These are phyloP conservation scores for Monarcha castaneiventris DNA, from an alignment of 2,113 vertebrate genomes.

Conservation along the genomic window DNA sequence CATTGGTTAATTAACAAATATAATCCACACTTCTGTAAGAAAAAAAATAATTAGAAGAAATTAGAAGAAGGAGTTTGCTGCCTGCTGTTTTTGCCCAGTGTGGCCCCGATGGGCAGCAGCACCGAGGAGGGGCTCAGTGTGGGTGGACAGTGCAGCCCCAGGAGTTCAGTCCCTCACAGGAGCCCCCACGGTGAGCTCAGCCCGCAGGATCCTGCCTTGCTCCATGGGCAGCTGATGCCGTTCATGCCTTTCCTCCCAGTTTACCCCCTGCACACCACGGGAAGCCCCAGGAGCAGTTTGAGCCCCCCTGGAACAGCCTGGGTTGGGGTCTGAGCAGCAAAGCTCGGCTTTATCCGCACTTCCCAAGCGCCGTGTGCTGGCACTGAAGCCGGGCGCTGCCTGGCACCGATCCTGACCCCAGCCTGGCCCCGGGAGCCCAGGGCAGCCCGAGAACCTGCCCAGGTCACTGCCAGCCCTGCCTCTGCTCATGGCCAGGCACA, in stretches of 20 bases:
- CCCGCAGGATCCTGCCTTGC: not conserved
- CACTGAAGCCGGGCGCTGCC: not conserved
- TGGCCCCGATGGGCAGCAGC: not conserved
- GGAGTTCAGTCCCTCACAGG: not conserved
- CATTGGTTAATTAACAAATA: too few species aligned
- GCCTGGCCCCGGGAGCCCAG: not conserved
- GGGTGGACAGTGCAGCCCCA: not conserved
- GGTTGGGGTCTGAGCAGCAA: not conserved
- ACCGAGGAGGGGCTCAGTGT: not conserved
- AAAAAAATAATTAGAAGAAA: too few species aligned
- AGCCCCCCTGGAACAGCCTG: not conserved
- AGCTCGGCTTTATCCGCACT: not conserved
- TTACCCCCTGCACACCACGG: not conserved
- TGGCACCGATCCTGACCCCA: not conserved
- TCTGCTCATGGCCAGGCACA: not conserved
- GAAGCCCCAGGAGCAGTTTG: not conserved
- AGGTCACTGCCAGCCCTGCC: not conserved
- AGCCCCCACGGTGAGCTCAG: not conserved
- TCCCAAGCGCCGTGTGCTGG: not conserved
- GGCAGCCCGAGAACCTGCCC: not conserved
- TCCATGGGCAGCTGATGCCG: accelerated
- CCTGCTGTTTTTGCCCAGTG: too few species aligned
- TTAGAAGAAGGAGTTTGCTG: too few species aligned
- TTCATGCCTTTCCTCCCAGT: not conserved
- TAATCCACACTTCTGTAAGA: too few species aligned